Evolutionary conservation across 2,797 vertebrate species (phyloP), one percentile per base, ranked within the genome.

Genomic region (Ibycter americanus): DNA sequence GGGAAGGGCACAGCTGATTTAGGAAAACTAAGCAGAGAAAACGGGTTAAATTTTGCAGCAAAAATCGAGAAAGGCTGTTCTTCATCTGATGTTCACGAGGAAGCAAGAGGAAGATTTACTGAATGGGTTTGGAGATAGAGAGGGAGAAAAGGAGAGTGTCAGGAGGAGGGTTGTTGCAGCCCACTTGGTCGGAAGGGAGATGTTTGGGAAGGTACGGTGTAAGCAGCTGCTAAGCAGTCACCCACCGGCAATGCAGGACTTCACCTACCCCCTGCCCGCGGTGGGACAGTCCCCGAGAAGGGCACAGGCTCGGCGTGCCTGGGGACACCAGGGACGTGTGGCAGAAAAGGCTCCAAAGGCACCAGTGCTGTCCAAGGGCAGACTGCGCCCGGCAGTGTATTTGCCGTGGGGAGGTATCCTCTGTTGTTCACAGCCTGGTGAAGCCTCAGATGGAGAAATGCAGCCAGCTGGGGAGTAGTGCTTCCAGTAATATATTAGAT

Each of bases 321-420:
- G 74, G 18, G 32, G 49, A 61, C 49, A 27, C 29, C 2, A 0
- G 38, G 26, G 20, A 36, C 1, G 4, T 54, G 8, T 3, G 7
- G 49, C 77, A 81, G 89, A 62, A 31, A 44, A 67, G 44, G 34
- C 36, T 71, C 34, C 34, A 23, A 66, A 72, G 51, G 62, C 42
- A 38, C 8, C 1, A 3, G 26, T 29, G 59, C 72, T 26, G 47
- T 52, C 54, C 36, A 10, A 72, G 54, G 84, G 54, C 49, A 58
- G 76, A 36, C n/a, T 9, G 44, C 7, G 4, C 14, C 51, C 68
- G 0, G 0, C 1, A 0, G 46, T 16, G 7, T 34, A 5, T 66
- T 78, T 78, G 51, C n/a, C 23, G 3, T 6, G 11, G 31, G 36
- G 21, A 56, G 12, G 22, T 13, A 16, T 68, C 54, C 59, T 66